Evolutionary conservation across 2,888 invertebrate genomes (phyloP).

Genomic region (Perithous albicinctus): DNA sequence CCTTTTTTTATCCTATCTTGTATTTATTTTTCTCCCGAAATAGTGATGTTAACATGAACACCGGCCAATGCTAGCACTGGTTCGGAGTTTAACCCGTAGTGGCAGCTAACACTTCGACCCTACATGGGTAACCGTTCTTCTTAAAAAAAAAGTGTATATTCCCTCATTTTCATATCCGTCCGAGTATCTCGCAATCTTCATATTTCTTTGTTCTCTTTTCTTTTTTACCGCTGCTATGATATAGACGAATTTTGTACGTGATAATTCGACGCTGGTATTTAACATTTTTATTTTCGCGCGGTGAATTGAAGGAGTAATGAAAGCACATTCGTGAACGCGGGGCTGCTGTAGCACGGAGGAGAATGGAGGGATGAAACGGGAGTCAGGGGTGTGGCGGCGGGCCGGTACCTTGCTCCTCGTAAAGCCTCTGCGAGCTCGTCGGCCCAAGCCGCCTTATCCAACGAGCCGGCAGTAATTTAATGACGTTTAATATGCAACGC

Average conservation of each 20-base stretch:
- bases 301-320: slow-evolving; percentile 2
- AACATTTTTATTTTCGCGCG: slow-evolving; percentile 9
- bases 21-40: slow-evolving; percentile 60
- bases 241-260: slow-evolving; percentile 16
- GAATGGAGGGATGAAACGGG: slow-evolving; percentile 16
- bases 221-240: neutral
- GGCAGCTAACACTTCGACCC: no score
- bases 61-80: no score
- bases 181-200: slow-evolving; percentile 1
- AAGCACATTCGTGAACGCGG: neutral
- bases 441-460: slow-evolving; percentile 73
- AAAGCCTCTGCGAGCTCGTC: slow-evolving; percentile 72
- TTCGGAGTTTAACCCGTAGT: no score
- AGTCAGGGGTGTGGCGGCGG: slow-evolving; percentile 14
- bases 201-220: neutral
- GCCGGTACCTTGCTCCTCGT: slow-evolving; percentile 64
- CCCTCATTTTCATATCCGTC: slow-evolving; percentile 6
- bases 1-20: slow-evolving; percentile 42
- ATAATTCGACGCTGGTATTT: slow-evolving; percentile 18
- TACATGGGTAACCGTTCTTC: slow-evolving; percentile 39
- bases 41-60: no score
- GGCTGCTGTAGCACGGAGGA: neutral
- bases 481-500: slow-evolving; percentile 76
- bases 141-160: slow-evolving; percentile 31
- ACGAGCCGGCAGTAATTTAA: slow-evolving; percentile 74